Evolutionary conservation across 2,797 vertebrate genomes (phyloP), one percentile per base, ranked within the genome.

Genomic region (Enteromius argenteus): DNA sequence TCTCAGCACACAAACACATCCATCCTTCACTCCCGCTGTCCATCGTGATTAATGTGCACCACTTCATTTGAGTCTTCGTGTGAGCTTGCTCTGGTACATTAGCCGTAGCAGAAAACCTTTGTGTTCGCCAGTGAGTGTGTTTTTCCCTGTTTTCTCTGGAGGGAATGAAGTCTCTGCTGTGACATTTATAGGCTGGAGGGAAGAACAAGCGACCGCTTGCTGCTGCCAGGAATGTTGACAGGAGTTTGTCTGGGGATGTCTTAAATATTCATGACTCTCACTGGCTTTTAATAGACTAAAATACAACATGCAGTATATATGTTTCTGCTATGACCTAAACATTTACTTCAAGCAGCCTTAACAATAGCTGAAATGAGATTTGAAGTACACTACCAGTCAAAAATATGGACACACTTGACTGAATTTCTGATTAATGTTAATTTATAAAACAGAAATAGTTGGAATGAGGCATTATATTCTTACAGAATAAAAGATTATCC

Each of bases 201-300:
- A 68, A 44, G 46, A 83, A 77, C 81, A 58, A 42, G 49, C 17
- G 7, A 30, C 35, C 51, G 39, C 79, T 46, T 56, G 44, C 72
- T 81, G 30, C 53, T 44, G 37, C 21, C 42, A 64, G 60, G 37
- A 68, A 72, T 46, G 64, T 42, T 64, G 35, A 77, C 64, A 77
- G 37, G 32, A 71, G 37, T 67, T 68, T 2, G 39, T 76, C 76
- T 69, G 30, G 58, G 58, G 69, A 66, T 9, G 9, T 60, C 85
- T 86, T 64, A 85, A 86, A 81, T 81, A 81, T 88, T 88, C 46
- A 83, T 60, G 56, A 62, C 66, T 37, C 15, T 49, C 37, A 0
- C 37, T 62, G 46, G n/a, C 39, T 23, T 83, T 83, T 78, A 79
- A 67, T 84, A 67, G 27, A 76, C 64, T 76, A 87, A 75, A 68